Evolutionary conservation across 2,797 vertebrate species (phyloP), one percentile per base, ranked within the genome.

Genomic region (Enteromius mattozi): DNA sequence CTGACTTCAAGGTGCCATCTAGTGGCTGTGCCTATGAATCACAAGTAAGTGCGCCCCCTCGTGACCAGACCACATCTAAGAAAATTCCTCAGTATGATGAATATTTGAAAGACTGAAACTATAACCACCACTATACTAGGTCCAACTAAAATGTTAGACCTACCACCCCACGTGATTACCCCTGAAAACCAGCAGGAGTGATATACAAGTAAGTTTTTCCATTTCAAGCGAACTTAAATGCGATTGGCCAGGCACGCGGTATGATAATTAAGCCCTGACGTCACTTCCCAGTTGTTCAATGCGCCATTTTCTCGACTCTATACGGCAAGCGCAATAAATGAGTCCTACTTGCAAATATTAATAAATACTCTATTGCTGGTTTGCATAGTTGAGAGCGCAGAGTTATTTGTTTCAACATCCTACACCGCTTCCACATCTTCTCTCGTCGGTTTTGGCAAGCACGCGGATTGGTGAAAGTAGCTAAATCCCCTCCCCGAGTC

Each of bases 301-400:
- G 96, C 98, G 98, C 98, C 98, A 99, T 99, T 95, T 97, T 97
- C 94, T 93, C 94, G 95, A 96, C 96, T 90, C 92, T 90, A 92
- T 37, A 71, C 76, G 66, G 83, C 83, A 84, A 84, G 83, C 83
- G 79, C 83, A 84, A 95, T 87, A 90, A 86, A 85, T 91, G 3
- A 70, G 88, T 71, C 90, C 90, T 92, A 94, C 94, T 93, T 84
- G n/a, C 70, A 79, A 51, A 63, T 49, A n/a, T 14, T 51, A 78
- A 47, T 77, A 74, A 72, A 68, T 21, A 71, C 17, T 40, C 10
- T 54, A 80, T 56, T 21, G 72, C 66, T 47, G 37, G 21, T 19
- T 24, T 74, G 27, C 49, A 75, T 74, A 76, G 40, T 54, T 78
- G 40, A 80, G 65, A 40, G 76, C 40, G 61, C 75, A 74, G 72